Evolutionary conservation across 2,797 vertebrate genomes (phyloP).

Genomic region (Varecia variegata): DNA sequence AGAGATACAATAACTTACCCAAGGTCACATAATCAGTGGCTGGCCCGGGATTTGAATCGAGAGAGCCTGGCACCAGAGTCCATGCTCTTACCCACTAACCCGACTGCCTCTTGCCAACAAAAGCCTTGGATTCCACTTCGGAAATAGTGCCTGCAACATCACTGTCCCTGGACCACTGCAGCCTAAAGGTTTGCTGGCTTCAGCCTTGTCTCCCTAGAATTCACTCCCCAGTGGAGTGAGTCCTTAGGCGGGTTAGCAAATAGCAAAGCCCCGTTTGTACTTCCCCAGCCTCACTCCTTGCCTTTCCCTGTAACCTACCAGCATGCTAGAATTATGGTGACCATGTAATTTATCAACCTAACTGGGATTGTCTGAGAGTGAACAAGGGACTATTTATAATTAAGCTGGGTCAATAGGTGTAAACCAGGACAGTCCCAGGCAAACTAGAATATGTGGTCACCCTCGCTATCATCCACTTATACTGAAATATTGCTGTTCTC

Average conservation of each 20-base stretch:
- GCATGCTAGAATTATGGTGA: neutral
- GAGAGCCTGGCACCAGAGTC: neutral
- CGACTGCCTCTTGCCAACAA: neutral
- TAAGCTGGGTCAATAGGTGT: neutral
- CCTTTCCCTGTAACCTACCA: neutral
- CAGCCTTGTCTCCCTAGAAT: neutral
- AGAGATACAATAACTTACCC: neutral
- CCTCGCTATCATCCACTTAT: neutral
- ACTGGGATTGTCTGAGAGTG: neutral
- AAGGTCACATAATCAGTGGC: neutral
- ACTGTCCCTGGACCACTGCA: too few species aligned
- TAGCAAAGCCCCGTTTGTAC: neutral
- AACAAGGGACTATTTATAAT: constrained; percentile 38
- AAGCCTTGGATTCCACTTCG: neutral
- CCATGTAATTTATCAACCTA: neutral
- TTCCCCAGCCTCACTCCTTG: neutral
- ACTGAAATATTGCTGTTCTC: neutral
- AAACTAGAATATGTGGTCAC: neutral
- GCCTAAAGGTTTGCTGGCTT: neutral
- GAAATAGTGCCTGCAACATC: neutral
- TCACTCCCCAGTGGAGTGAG: neutral
- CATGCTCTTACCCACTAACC: neutral
- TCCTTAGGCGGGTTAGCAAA: neutral
- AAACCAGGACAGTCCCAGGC: constrained; percentile 6
- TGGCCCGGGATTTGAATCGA: neutral